These are phyloP conservation scores for Drymodes brunneopygia DNA, from an alignment of 2,113 vertebrate species.

Conservation along the genomic window DNA sequence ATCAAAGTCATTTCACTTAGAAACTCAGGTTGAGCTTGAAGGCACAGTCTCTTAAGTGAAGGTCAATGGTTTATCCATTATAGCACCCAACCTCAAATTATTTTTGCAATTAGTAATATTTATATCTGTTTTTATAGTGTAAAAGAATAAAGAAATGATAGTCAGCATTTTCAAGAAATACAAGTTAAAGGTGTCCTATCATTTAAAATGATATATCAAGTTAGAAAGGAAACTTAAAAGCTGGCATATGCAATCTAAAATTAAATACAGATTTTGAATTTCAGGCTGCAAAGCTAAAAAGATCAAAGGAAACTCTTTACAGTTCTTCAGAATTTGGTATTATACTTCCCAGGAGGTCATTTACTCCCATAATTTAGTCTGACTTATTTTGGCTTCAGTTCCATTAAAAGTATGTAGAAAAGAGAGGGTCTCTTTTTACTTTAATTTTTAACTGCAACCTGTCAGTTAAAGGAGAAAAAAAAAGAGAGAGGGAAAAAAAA, in stretches of 20 bases:
- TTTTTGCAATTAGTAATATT: slow-evolving; percentile 73
- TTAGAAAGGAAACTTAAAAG: slow-evolving; percentile 78
- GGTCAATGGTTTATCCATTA: slow-evolving; percentile 71
- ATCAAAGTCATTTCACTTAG: slow-evolving; percentile 68
- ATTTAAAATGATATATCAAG: slow-evolving; percentile 78
- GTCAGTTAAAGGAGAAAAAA: slow-evolving; percentile 59
- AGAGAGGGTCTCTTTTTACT: slow-evolving; percentile 70
- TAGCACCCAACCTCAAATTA: slow-evolving; percentile 61
- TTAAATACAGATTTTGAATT: slow-evolving; percentile 82
- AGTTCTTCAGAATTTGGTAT: slow-evolving; percentile 79
- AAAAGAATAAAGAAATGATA: slow-evolving; percentile 69
- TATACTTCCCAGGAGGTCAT: slow-evolving; percentile 79
- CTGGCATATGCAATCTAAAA: slow-evolving; percentile 78
- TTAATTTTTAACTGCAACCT: slow-evolving; percentile 79
- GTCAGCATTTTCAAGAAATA: slow-evolving; percentile 76
- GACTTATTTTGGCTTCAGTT: slow-evolving; percentile 82
- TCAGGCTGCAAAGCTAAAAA: slow-evolving; percentile 77
- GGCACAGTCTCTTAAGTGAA: slow-evolving; percentile 61
- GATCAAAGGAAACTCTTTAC: slow-evolving; percentile 79
- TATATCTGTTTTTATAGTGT: slow-evolving; percentile 72
- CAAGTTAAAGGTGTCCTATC: slow-evolving; percentile 74
- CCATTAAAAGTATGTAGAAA: slow-evolving; percentile 77
- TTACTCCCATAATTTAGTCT: slow-evolving; percentile 83
- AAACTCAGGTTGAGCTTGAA: slow-evolving; percentile 61
- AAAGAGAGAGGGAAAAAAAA: slow-evolving; percentile 17